Evolutionary conservation across 2,113 vertebrate species (phyloP), one percentile per base, ranked within the genome.

Genomic region (Otocyon megalotis): DNA sequence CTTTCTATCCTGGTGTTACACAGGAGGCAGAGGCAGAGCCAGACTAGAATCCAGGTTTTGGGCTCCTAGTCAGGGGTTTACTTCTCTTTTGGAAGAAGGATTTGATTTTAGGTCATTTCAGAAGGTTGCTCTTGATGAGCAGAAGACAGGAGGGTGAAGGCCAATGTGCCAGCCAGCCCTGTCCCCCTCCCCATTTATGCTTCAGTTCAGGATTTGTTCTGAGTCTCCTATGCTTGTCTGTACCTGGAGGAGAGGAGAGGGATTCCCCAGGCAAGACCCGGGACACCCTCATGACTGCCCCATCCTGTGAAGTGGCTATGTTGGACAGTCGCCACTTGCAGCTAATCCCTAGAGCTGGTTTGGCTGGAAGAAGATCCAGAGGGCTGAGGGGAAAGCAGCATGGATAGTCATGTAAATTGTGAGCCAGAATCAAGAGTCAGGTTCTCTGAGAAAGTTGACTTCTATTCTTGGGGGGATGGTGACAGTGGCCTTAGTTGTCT

Each of bases 81-180:
- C 3, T 96, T 93, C 54, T 94, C 14, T 86, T 97, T 80, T 53
- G 54, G 85, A 77, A 62, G 54, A 94, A 96, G 35, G 17, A 50
- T 97, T 96, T 95, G 30, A 48, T 83, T 92, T 84, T 80, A 96
- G 43, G 30, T 80, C 76, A 80, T 43, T 11, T 62, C 26, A 88
- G 86, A 79, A 84, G 9, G 4, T 16, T 94, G 11, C 71, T 93
- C 14, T 88, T 77, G 54, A 81, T 32, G 60, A 24, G 26, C 50
- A 50, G 62, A 62, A 87, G 62, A 32, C 22, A 35, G 90, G 53
- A 65, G n/a, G 53, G 37, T n/a, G 35, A 65, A 13, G 56, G 37
- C n/a, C 82, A 35, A 7, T 19, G 7, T 83, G 32, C 35, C 26
- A 24, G 26, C 32, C 28, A 17, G 35, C 11, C 7, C 19, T 35